A percentile compares a stretch with the other conserved stretches of the same genome.
Conservation (phyloP, 2,797 vertebrate genomes). For the Sternotherus odoratus region DNA sequence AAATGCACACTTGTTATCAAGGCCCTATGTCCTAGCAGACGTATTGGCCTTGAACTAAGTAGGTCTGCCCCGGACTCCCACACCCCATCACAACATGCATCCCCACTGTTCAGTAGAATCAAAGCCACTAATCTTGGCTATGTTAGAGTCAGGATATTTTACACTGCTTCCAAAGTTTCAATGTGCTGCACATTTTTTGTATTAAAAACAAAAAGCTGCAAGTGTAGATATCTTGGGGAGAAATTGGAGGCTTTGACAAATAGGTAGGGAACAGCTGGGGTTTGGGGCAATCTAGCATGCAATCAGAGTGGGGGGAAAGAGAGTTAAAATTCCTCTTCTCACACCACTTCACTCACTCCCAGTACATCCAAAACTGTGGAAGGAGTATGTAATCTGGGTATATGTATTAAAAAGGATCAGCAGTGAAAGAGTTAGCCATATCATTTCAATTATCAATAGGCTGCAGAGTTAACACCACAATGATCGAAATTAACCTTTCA, state of each 20-base stretch:
- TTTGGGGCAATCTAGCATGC: neutral
- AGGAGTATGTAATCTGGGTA: neutral
- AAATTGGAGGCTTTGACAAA: neutral
- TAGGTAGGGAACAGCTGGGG: neutral
- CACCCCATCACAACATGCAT: neutral
- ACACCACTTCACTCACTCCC: neutral
- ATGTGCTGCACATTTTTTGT: neutral
- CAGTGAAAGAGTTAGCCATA: neutral
- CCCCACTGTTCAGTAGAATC: rapidly evolving
- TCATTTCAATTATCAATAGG: neutral
- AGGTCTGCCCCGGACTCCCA: neutral
- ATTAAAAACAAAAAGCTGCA: neutral
- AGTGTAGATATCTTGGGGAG: neutral
- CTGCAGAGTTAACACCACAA: neutral
- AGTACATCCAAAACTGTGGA: neutral
- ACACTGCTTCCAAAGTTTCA: neutral
- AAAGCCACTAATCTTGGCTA: neutral
- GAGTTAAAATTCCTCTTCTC: neutral
- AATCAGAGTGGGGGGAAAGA: rapidly evolving
- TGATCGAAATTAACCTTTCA: neutral
- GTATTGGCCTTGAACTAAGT: neutral
- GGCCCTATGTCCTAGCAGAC: neutral
- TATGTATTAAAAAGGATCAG: neutral
- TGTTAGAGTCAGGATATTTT: neutral
- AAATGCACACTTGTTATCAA: neutral